Evolutionary conservation across 2,113 vertebrate genomes (phyloP).

Genomic region (Melanerpes aurifrons): DNA sequence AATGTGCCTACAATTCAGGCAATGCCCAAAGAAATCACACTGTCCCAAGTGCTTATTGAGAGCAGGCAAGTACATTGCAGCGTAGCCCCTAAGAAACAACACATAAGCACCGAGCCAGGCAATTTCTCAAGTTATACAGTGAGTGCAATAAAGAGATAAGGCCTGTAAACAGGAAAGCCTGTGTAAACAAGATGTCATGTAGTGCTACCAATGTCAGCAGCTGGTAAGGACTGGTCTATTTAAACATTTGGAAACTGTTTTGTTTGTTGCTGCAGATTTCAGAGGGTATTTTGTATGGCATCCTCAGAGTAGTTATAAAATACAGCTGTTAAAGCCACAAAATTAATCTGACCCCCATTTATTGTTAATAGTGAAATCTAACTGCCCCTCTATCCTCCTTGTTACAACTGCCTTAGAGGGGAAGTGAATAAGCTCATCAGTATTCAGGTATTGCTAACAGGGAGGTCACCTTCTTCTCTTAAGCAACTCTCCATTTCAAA

Average conservation of each 20-base stretch:
- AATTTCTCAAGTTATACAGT: background rate
- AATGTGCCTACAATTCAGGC: background rate
- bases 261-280: background rate
- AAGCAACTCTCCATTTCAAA: conserved; percentile 45
- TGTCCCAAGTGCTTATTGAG: background rate
- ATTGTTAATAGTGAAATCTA: background rate
- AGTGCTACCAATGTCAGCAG: background rate
- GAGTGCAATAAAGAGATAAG: background rate
- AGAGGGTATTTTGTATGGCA: background rate
- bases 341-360: background rate
- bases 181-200: background rate
- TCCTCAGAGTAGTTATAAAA: background rate
- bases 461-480: conserved; percentile 48
- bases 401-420: background rate
- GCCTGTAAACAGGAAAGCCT: background rate
- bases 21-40: background rate
- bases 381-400: background rate
- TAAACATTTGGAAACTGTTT: background rate
- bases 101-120: background rate
- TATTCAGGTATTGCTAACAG: conserved; percentile 20
- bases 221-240: background rate
- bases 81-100: background rate
- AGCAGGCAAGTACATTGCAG: background rate
- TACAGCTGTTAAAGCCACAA: background rate
- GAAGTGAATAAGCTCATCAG: conserved; percentile 42